Percentiles rank a stretch among this genome's conserved stretches.
phyloP scores from a whole-genome alignment of 2,888 invertebrate species.

The Synergus gifuensis region DNA sequence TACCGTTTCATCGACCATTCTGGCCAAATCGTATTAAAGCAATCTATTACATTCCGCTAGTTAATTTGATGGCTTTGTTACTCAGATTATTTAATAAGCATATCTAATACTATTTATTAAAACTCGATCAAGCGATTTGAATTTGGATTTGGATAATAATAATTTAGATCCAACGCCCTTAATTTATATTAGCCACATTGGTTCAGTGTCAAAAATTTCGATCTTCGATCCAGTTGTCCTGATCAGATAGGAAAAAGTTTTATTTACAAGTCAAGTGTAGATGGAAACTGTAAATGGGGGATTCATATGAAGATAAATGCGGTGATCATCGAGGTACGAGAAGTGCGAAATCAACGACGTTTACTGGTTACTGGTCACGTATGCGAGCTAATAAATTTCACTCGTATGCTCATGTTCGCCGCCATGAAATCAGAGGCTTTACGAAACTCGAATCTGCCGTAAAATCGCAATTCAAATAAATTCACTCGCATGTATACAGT shows the following conservation, averaged over 20 bases:
- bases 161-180: no score
- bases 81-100: no score
- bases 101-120: no score
- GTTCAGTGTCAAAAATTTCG: neutral
- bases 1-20: slow-evolving; percentile 56
- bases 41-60: no score
- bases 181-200: no score
- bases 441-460: slow-evolving; percentile 39
- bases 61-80: no score
- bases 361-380: slow-evolving; percentile 55
- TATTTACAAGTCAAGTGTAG: slow-evolving; percentile 41
- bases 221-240: neutral
- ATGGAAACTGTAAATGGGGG: slow-evolving; percentile 48
- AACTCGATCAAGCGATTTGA: no score
- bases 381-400: slow-evolving; percentile 53
- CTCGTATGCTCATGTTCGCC: slow-evolving; percentile 47
- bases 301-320: slow-evolving; percentile 45
- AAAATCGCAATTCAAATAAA: slow-evolving; percentile 40
- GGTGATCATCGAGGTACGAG: slow-evolving; percentile 46
- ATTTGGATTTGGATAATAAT: no score
- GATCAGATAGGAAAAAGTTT: slow-evolving; percentile 2
- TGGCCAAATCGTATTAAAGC: neutral
- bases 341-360: slow-evolving; percentile 55
- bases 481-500: slow-evolving; percentile 15
- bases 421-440: slow-evolving; percentile 40